Conservation (phyloP, 2,888 invertebrate genomes). For the Philhelius pedissequus region DNA sequence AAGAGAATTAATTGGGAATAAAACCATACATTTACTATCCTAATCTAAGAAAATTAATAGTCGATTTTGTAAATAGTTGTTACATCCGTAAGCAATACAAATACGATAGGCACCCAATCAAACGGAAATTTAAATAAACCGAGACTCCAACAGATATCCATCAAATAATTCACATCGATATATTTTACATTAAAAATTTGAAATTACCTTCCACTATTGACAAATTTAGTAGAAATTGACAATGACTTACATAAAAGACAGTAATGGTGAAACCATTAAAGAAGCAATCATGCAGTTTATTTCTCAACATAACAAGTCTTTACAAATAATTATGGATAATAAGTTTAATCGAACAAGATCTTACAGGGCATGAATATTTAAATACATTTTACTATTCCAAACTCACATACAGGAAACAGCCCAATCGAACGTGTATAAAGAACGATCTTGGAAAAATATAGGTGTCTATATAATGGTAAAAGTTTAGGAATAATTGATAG, state of each 20-base stretch:
- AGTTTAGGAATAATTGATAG: neutral
- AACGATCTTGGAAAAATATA: neutral
- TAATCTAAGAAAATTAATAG: neutral
- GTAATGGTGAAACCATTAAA: no score
- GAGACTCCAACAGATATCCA: neutral
- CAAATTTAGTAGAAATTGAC: no score
- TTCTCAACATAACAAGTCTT: no score
- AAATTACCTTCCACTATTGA: neutral
- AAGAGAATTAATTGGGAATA: neutral
- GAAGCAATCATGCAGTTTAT: no score
- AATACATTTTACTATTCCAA: neutral
- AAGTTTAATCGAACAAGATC: neutral
- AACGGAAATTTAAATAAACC: neutral
- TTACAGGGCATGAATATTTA: neutral
- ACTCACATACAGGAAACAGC: neutral
- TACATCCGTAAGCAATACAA: no score
- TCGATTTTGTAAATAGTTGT: neutral
- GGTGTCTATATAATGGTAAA: neutral
- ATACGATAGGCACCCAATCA: neutral
- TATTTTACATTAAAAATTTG: neutral
- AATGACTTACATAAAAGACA: no score
- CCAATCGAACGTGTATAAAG: neutral
- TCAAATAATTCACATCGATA: neutral
- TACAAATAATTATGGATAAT: neutral
- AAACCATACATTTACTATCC: neutral